Evolutionary conservation across 2,113 vertebrate species (phyloP), one percentile per base, ranked within the genome.

Genomic region (Colius striatus): DNA sequence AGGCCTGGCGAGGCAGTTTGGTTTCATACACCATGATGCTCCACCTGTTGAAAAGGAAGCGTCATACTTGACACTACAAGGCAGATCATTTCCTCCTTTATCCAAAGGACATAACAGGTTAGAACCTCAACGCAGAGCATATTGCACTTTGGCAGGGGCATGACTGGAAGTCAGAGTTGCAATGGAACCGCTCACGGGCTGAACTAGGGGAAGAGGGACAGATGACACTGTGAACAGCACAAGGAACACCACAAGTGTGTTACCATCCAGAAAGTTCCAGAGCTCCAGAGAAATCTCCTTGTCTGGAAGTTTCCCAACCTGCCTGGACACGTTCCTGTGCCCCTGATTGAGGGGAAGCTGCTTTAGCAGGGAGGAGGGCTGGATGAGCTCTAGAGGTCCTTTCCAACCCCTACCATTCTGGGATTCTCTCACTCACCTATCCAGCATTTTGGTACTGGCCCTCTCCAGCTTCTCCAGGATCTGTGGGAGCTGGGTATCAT

Each of bases 1-100:
- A 99, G 66, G 98, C 97, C 96, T 98, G 99, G 79, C 98, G 98
- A 55, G 99, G 98, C 57, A 99, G 98, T 97, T 99, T 99, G 55
- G 99, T 99, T 98, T 99, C 99, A 6, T 99, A 99, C 13, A 99
- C 99, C 99, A 99, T 99, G 90, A 99, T 99, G 68, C 99, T 99
- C 99, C 99, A 99, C 93, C 99, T 99, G 85, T 82, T 73, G 77
- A 91, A 87, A 91, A 93, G 61, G 23, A 80, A 74, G 34, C 30
- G 73, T 29, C 60, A 78, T 1, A 90, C 25, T 55, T 71, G n/a
- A 95, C 78, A 93, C 27, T 74, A 34, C 26, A 77, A 48, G 43
- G 57, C 29, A 90, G 38, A 77, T 8, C 2, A n/a, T 43, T 43
- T 71, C 19, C 23, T 70, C 63, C 45, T 71, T 78, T 73, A 88